Percentiles rank a stretch among this genome's conserved stretches.
Conservation (phyloP, 1,140 invertebrate genomes). For the Dendrolimus kikuchii region DNA sequence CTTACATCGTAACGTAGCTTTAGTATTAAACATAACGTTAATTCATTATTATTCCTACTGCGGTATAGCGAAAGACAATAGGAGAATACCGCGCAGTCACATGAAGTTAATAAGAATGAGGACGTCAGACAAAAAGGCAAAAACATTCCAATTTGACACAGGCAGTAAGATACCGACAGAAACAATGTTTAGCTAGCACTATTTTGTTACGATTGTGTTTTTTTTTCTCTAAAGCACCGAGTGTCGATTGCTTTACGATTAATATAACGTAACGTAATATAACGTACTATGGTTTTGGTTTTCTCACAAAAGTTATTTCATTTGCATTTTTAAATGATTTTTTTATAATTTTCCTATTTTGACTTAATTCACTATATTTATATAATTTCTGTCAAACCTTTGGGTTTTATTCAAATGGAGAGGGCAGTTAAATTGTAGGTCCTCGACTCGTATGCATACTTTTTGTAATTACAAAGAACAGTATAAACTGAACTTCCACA, state of each 20-base stretch:
- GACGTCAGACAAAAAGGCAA: slow-evolving; percentile 69
- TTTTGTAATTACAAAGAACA: no score
- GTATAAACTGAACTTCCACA: no score
- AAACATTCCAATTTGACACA: slow-evolving; percentile 75
- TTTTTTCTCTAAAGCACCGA: slow-evolving; percentile 39
- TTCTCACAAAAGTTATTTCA: not conserved
- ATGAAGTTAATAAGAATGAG: slow-evolving; percentile 73
- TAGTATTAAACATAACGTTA: slow-evolving; percentile 4
- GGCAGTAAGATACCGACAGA: slow-evolving; percentile 50
- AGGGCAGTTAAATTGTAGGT: no score
- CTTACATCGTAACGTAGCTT: not conserved
- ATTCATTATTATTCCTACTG: slow-evolving; percentile 25
- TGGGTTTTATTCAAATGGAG: no score
- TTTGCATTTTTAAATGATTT: no score
- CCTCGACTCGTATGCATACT: no score
- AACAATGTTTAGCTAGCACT: slow-evolving; percentile 21
- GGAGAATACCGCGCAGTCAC: slow-evolving; percentile 58
- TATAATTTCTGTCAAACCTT: no score
- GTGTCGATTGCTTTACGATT: slow-evolving; percentile 38
- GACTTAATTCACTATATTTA: no score
- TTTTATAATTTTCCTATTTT: no score
- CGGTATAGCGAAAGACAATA: slow-evolving; percentile 52
- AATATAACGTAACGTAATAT: not conserved
- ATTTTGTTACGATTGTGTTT: slow-evolving; percentile 36
- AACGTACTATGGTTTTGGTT: not conserved